phyloP scores from a whole-genome alignment of 2,797 vertebrate genomes.

The Streptopelia turtur region DNA sequence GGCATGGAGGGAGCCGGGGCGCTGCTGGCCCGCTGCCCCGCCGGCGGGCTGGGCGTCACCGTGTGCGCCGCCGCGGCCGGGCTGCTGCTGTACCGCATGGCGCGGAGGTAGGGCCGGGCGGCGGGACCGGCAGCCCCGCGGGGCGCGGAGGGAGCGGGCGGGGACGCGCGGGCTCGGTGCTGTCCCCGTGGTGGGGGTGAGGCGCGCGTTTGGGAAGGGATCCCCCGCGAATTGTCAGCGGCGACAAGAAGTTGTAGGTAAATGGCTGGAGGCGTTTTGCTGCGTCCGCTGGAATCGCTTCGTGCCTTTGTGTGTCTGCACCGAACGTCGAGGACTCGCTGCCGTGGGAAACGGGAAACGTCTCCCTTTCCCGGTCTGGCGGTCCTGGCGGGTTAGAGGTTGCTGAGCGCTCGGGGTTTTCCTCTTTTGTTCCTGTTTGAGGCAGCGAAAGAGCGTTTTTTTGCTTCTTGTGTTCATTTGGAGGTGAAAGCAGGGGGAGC shows the following conservation, averaged over 20 bases:
- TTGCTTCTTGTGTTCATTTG: accelerated
- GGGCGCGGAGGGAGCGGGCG: neutral
- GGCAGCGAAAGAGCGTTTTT: neutral
- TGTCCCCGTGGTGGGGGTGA: neutral
- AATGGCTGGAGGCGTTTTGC: neutral
- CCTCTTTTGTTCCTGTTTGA: accelerated
- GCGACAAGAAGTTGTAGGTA: accelerated
- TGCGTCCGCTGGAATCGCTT: accelerated
- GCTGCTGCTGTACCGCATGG: slow-evolving; percentile 86
- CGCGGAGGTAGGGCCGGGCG: slow-evolving; percentile 79
- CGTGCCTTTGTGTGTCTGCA: neutral
- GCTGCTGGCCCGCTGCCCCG: slow-evolving; percentile 80
- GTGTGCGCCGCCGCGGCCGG: slow-evolving; percentile 87
- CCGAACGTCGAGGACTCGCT: accelerated
- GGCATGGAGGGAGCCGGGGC: slow-evolving; percentile 83
- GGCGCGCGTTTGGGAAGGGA: neutral
- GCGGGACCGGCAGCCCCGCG: neutral
- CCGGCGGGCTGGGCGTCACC: slow-evolving; percentile 83
- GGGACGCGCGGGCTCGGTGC: too few relatives aligned
- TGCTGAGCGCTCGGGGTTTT: neutral
- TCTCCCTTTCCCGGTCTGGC: neutral
- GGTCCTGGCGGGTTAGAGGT: accelerated
- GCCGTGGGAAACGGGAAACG: neutral
- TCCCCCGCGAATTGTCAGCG: accelerated
- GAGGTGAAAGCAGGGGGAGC: neutral